Conservation (phyloP, 2,888 invertebrate species). For the Oscheius myriophilus region DNA sequence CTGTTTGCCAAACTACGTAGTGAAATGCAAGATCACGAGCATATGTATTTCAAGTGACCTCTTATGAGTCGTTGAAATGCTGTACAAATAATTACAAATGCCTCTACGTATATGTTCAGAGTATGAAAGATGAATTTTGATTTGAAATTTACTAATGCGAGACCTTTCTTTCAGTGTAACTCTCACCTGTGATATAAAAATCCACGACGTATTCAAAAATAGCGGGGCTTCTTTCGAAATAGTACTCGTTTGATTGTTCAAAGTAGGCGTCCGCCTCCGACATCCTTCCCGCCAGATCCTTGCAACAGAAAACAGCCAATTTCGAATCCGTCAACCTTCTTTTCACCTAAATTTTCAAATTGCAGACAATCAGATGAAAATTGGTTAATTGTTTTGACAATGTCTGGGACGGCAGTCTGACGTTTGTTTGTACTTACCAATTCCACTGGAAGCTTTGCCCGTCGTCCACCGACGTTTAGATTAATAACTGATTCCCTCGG, state of each 20-base stretch:
- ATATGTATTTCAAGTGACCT: not conserved
- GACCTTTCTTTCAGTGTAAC: too few relatives aligned
- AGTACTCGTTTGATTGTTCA: conserved; percentile 64
- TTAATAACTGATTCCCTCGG: too few relatives aligned
- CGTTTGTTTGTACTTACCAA: conserved; percentile 34
- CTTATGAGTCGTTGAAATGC: not conserved
- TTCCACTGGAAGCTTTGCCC: conserved; percentile 53
- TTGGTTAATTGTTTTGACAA: too few relatives aligned
- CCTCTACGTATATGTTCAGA: too few relatives aligned
- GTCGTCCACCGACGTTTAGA: conserved; percentile 60
- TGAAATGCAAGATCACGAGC: not conserved
- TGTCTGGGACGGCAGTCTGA: too few relatives aligned
- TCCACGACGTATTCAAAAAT: conserved; percentile 68
- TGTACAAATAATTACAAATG: not conserved
- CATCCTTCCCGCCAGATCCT: conserved; percentile 57
- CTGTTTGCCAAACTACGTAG: not conserved
- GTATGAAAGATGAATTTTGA: too few relatives aligned
- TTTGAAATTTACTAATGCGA: too few relatives aligned
- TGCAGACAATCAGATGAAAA: too few relatives aligned
- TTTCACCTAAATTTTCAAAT: too few relatives aligned
- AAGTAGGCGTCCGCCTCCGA: conserved; percentile 68
- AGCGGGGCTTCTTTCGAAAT: conserved; percentile 65
- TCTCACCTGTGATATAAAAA: conserved; percentile 58
- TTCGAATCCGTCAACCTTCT: conserved; percentile 6
- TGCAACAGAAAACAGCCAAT: conserved; percentile 21